Conservation (phyloP, 2,797 vertebrate genomes). For the Margarornis squamiger region DNA sequence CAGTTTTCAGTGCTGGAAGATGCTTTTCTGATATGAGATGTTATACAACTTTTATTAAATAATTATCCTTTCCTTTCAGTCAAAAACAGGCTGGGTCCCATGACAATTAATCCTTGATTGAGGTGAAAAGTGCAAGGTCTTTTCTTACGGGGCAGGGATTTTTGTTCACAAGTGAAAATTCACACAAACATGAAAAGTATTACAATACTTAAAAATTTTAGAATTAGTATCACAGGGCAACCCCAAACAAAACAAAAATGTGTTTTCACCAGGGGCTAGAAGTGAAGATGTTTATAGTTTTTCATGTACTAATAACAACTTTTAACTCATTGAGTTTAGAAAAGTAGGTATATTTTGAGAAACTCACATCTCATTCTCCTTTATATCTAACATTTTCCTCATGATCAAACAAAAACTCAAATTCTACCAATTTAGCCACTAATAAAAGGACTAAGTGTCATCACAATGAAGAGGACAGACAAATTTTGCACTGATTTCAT, state of each 20-base stretch:
- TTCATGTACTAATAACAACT: not conserved
- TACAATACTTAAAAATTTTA: not conserved
- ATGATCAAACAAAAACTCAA: not conserved
- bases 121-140: not conserved
- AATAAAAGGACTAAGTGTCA: not conserved
- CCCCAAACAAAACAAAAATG: not conserved
- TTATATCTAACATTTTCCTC: not conserved
- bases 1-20: not conserved
- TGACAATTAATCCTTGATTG: not conserved
- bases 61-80: not conserved
- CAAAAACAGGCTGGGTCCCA: not conserved
- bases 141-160: not conserved
- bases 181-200: not conserved
- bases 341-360: not conserved
- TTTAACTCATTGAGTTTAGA: not conserved
- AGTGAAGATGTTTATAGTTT: not conserved
- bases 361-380: not conserved
- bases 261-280: not conserved
- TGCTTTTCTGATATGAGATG: not conserved
- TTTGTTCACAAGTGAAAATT: not conserved
- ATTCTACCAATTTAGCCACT: not conserved
- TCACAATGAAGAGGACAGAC: not conserved
- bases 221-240: not conserved
- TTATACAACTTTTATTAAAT: not conserved
- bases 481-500: not conserved